Percentiles rank a stretch among this genome's conserved stretches.
Conservation (phyloP, 2,797 vertebrate species). For the Brachyalestes nurse region DNA sequence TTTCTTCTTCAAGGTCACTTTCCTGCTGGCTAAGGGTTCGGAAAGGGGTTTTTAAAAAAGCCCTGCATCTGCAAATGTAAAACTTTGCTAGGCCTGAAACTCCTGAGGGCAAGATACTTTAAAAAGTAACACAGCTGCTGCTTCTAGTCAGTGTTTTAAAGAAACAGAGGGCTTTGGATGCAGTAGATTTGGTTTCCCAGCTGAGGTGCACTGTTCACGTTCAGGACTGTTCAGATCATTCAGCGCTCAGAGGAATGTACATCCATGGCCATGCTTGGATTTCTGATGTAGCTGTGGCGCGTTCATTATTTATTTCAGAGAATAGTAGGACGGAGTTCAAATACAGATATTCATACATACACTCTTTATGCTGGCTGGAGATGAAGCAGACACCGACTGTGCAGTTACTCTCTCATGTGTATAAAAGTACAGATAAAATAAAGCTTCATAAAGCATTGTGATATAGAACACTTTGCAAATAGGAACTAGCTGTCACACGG, state of each 20-base stretch:
- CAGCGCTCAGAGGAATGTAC: background rate
- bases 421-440: background rate
- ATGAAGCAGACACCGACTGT: background rate
- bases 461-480: too few relatives aligned
- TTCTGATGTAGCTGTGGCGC: background rate
- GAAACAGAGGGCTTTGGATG: background rate
- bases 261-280: background rate
- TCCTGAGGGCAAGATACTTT: conserved; percentile 26
- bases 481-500: too few relatives aligned
- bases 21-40: conserved; percentile 31
- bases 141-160: conserved; percentile 16
- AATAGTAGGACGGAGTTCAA: too few relatives aligned
- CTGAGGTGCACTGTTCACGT: background rate
- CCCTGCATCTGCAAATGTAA: conserved; percentile 26
- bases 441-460: too few relatives aligned
- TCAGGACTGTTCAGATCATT: background rate
- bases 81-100: conserved; percentile 23
- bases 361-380: background rate
- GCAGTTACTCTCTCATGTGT: background rate
- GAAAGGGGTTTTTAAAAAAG: conserved; percentile 21
- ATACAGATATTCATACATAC: background rate
- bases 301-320: background rate
- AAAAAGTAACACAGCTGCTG: conserved; percentile 15
- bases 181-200: background rate
- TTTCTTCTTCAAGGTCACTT: conserved; percentile 46